These are phyloP conservation scores for Odontomachus brunneus DNA, from an alignment of 1,140 invertebrate genomes.

Conservation along the genomic window DNA sequence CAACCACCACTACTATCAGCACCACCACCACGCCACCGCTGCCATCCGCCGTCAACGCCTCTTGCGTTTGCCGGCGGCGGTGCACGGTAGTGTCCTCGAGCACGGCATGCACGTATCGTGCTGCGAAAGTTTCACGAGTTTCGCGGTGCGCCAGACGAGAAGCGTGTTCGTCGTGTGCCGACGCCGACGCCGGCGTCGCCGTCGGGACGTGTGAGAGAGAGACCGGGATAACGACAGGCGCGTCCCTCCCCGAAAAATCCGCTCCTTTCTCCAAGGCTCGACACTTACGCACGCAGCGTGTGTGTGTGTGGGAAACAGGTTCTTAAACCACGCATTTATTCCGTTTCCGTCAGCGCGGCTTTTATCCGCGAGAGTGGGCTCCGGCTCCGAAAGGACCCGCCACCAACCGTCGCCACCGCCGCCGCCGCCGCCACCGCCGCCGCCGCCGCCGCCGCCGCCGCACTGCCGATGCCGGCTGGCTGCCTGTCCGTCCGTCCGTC, in stretches of 20 bases:
- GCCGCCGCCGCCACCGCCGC: too few relatives aligned
- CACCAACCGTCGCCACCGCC: not conserved
- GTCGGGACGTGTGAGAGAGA: conserved; percentile 66
- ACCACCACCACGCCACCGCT: conserved; percentile 52
- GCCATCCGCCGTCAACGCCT: conserved; percentile 69
- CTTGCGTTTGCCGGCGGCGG: conserved; percentile 69
- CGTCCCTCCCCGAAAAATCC: conserved; percentile 56
- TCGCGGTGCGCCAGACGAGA: conserved; percentile 72
- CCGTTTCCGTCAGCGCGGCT: conserved; percentile 42
- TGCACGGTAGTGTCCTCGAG: conserved; percentile 74
- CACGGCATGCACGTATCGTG: conserved; percentile 75
- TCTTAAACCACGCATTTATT: conserved; percentile 64
- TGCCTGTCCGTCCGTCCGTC: too few relatives aligned
- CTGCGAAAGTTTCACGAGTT: conserved; percentile 72
- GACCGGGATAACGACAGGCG: conserved; percentile 58
- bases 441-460: too few relatives aligned
- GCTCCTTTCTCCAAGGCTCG: conserved; percentile 68
- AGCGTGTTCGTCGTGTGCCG: conserved; percentile 62
- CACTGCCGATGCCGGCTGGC: too few relatives aligned
- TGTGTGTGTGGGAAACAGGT: conserved; percentile 75
- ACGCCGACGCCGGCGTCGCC: conserved; percentile 66
- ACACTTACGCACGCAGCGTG: conserved; percentile 68
- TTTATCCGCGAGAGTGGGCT: conserved; percentile 25
- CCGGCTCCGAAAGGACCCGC: not conserved
- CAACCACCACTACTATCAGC: conserved; percentile 53